Percentiles rank a stretch among this genome's conserved stretches.
phyloP scores from a whole-genome alignment of 2,797 vertebrate species.

The Sebastes taczanowskii region DNA sequence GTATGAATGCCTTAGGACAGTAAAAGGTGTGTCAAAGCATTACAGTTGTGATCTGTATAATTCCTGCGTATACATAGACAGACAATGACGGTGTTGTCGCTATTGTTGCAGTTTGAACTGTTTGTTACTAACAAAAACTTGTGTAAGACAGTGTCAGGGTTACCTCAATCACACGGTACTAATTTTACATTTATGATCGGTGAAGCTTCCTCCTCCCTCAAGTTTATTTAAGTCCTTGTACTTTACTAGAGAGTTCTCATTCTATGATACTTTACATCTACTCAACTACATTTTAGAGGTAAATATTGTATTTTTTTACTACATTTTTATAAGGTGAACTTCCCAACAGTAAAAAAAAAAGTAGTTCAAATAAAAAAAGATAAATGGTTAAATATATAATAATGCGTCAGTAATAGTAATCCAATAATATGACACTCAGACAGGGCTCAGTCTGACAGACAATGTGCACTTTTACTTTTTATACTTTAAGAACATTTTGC shows the following conservation, averaged over 20 bases:
- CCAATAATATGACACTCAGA: background rate
- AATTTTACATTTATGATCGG: background rate
- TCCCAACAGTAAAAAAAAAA: background rate
- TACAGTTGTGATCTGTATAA: background rate
- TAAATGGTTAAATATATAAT: background rate
- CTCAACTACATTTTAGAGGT: background rate
- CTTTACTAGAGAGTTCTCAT: background rate
- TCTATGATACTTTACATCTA: background rate
- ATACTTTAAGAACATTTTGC: background rate
- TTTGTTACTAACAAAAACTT: background rate
- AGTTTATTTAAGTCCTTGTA: background rate
- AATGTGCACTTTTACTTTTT: background rate
- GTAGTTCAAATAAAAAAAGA: background rate
- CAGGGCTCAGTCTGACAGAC: background rate
- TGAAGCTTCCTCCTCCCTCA: background rate
- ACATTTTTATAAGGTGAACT: background rate
- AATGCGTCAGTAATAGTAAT: background rate
- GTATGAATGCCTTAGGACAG: background rate
- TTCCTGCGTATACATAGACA: background rate
- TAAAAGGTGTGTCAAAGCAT: background rate
- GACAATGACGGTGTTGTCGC: background rate
- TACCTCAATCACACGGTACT: too few relatives aligned
- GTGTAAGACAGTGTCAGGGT: fast-evolving
- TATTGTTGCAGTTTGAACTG: background rate
- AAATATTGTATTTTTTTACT: too few relatives aligned